Evolutionary conservation across 2,888 invertebrate species (phyloP), one percentile per base, ranked within the genome.

Genomic region (Phengaris arion): DNA sequence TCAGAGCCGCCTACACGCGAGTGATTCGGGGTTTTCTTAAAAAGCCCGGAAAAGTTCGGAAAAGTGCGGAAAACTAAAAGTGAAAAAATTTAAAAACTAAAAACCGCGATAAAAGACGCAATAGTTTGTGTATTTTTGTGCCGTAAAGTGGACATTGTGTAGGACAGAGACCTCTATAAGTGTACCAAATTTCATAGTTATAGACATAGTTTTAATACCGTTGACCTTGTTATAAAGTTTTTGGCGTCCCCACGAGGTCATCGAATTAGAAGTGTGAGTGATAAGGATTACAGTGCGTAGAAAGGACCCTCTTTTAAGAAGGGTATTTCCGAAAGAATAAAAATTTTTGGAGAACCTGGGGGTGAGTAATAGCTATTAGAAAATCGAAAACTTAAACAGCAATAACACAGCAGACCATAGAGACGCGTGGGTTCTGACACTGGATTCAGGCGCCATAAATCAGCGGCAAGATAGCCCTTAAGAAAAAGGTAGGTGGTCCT

Each of bases 391-490:
- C n/a, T 55, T 1, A 6, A 55, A 13, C 13, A 6, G 0, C 6
- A 1, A 2, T 2, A 55, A n/a, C n/a, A 6, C 6, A 6, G 55
- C 0, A 0, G 55, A 7, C 6, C 7, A 0, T 1, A 0, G n/a
- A 55, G 55, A 55, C 55, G 55, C 55, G 55, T n/a, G 55, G 55
- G 55, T 0, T 55, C 6, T 7, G 55, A 55, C 6, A 6, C n/a
- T n/a, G 6, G 7, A 4, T 6, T 2, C 7, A 0, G 2, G 7
- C n/a, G 13, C 2, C 8, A n/a, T n/a, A 15, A 15, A 55, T n/a
- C 7, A n/a, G 13, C 7, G 7, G 6, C 0, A 0, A 6, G 0
- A 6, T 0, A n/a, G n/a, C 7, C 55, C n/a, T 0, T 0, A 13
- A n/a, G 7, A 55, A 55, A 55, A n/a, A 55, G 55, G 55, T 55